Evolutionary conservation across 1,140 invertebrate genomes (phyloP), one percentile per base, ranked within the genome.

Genomic region (Caerostris darwini): DNA sequence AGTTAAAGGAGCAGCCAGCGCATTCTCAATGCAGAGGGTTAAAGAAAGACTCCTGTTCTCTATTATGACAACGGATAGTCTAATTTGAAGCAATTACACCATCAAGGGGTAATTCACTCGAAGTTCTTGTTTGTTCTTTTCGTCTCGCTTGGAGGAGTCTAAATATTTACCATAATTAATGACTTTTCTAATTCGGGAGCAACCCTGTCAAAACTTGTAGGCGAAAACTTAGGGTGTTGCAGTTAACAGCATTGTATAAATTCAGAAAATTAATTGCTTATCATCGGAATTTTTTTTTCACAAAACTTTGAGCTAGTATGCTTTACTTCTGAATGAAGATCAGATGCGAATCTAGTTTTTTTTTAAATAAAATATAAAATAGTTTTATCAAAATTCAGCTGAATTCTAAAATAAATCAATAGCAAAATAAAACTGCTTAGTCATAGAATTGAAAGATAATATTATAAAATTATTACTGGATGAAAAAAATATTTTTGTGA

Each of bases 1-100:
- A 93, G 92, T 58, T 61, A 71, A 87, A 87, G 83, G 90, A 82
- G 53, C 59, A 90, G 54, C 57, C 69, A 34, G 64, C 67, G 53
- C 34, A 77, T 77, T 77, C 71, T 77, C 57, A 77, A 77, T 77
- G 71, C 14, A 50, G 8, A 77, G 34, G 90, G 90, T 69, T 92
- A 85, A 92, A 77, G 59, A 61, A 94, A 61, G 92, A 89, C 67
- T 53, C 69, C 67, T 64, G 69, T 50, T 81, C 86, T 53, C 61
- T 64, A 59, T 94, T 94, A 94, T 88, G 92, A 94, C 92, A 94
- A 88, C 59, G 85, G 83, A 94, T 94, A 88, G 92, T 89, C 92
- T 94, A 94, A 94, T 94, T 94, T 94, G 86, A 87, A 89, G 92
- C 92, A 94, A 94, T 94, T 94, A 94, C 58, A 81, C 85, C 92